Base-by-base conservation (phyloP, 2,888 invertebrate species). In the Pheosia tremula region DNA sequence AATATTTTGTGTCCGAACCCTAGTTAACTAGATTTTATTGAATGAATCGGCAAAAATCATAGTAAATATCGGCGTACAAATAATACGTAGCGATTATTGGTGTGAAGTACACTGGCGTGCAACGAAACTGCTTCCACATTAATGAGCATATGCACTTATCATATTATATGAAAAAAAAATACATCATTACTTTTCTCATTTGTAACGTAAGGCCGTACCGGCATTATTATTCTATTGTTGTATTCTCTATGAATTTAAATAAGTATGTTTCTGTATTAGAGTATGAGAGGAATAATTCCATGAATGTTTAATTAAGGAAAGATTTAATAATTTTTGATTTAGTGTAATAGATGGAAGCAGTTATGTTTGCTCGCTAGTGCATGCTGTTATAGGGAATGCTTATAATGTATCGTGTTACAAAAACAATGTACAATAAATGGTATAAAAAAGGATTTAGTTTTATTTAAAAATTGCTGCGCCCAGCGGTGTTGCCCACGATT, bases 401-500 rank as follows among this genome's bases (percentile, higher is more conserved):
- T 90, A 83, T 80, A 84, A 78, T 85, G 85, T 89, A 89, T 86
- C 84, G 85, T 87, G 89, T 91, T 91, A 90, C 80, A 86, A 83
- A 84, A 84, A 83, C 81, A 76, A 89, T 90, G 88, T 91, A 91
- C 85, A 91, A 91, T 92, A 91, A 90, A 90, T 78, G 77, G 81
- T 83, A 80, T 82, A 88, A 24, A 82, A 78, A 69, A 61, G 45
- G 36, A 43, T 10, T 62, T 58, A 66, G 56, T 73, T 71, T 77
- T 68, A 54, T 64, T 58, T 63, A 39, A 43, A 43, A 43, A 9
- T 6, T 9, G 43, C 8, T 3, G 3, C 43, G 7, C 43, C 7
- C 43, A 6, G n/a, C n/a, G n/a, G n/a, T n/a, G n/a, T n/a, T n/a
- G n/a, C n/a, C n/a, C n/a, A n/a, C n/a, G n/a, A n/a, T n/a, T n/a